phyloP scores from a whole-genome alignment of 2,113 vertebrate species.

The Pogona vitticeps region DNA sequence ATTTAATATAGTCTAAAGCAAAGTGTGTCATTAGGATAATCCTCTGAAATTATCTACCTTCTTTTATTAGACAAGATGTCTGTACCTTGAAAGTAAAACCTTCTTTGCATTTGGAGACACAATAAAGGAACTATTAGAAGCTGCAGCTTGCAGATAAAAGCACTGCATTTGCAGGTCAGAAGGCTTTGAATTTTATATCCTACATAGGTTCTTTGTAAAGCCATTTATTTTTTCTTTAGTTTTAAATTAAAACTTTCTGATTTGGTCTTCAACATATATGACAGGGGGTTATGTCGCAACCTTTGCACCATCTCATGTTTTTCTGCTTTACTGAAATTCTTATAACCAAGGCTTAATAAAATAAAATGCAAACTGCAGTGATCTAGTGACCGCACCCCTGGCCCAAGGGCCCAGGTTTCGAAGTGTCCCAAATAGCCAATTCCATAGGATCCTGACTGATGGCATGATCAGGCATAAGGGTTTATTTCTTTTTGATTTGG shows the following conservation, averaged over 20 bases:
- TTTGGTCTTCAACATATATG: background rate
- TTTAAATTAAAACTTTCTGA: conserved; percentile 43
- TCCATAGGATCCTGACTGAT: no score
- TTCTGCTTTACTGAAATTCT: conserved; percentile 23
- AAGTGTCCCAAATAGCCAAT: no score
- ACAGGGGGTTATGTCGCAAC: background rate
- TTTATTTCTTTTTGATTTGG: no score
- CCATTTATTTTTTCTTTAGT: conserved; percentile 20
- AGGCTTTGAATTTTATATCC: conserved; percentile 33
- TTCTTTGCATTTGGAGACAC: conserved; percentile 34
- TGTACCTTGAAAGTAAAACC: conserved; percentile 29
- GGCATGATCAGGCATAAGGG: no score
- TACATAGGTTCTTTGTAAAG: conserved; percentile 27
- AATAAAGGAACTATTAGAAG: background rate
- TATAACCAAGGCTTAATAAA: conserved; percentile 10
- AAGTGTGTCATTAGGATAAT: background rate
- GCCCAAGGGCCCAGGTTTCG: no score
- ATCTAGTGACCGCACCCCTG: no score
- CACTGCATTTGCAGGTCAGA: conserved; percentile 46
- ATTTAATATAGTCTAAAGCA: background rate
- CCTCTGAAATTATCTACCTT: background rate
- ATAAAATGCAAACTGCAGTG: conserved; percentile 24
- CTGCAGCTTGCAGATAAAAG: conserved; percentile 26
- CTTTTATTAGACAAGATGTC: background rate
- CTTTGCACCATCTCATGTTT: background rate